Evolutionary conservation across 2,888 invertebrate species (phyloP).

Genomic region (Thymelicus sylvestris): DNA sequence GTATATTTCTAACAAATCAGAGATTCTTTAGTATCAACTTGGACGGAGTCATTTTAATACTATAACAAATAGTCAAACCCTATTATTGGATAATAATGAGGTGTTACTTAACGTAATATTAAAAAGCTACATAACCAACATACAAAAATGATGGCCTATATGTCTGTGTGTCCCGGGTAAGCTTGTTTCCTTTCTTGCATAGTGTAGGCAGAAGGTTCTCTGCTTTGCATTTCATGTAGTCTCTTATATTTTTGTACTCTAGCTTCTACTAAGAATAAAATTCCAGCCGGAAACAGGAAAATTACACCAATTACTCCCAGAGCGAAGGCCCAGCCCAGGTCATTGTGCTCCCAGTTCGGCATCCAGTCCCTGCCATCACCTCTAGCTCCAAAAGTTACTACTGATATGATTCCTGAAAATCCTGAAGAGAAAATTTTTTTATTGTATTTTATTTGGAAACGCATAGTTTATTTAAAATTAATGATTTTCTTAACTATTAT

Average conservation of each 20-base stretch:
- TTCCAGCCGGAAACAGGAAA: conserved; percentile 89
- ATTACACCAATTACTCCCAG: conserved; percentile 92
- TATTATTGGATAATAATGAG: neutral
- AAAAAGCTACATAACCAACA: neutral
- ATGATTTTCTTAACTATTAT: no score
- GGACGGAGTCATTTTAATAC: conserved; percentile 42
- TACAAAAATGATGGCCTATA: conserved; percentile 72
- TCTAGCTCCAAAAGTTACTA: conserved; percentile 94
- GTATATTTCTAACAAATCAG: neutral
- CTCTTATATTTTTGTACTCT: conserved; percentile 90
- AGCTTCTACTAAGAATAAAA: conserved; percentile 93
- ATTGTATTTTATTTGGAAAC: no score
- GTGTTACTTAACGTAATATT: neutral
- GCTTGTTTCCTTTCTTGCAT: conserved; percentile 87
- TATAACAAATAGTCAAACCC: neutral
- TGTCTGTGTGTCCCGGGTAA: conserved; percentile 88
- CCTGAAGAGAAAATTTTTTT: conserved; percentile 76
- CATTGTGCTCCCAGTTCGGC: conserved; percentile 98
- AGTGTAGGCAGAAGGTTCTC: conserved; percentile 87
- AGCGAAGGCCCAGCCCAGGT: conserved; percentile 97
- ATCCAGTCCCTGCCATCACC: conserved; percentile 98
- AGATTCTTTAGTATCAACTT: conserved; percentile 17
- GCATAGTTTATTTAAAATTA: no score
- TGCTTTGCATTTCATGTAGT: conserved; percentile 88
- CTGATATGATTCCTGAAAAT: conserved; percentile 92